Evolutionary conservation across 2,113 vertebrate species (phyloP).

Genomic region (Melanostigma gelatinosum): DNA sequence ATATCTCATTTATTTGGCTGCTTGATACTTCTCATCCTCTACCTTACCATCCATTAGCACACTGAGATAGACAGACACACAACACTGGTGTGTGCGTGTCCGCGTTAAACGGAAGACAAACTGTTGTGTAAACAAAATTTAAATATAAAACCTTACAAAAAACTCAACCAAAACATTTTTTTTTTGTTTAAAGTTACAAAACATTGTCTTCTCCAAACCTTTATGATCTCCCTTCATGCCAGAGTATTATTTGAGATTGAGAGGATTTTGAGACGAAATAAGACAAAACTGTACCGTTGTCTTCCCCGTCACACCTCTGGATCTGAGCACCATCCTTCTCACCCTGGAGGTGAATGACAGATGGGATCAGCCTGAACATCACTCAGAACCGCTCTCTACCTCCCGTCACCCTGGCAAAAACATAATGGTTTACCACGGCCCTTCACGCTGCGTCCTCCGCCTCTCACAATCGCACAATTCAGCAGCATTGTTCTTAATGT

Average conservation of each 20-base stretch:
- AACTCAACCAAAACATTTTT: not conserved
- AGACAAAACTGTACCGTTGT: slow-evolving; percentile 29
- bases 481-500: slow-evolving; percentile 37
- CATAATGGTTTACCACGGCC: slow-evolving; percentile 53
- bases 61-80: slow-evolving; percentile 2
- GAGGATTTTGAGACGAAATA: slow-evolving; percentile 17
- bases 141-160: not conserved
- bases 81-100: not conserved
- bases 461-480: slow-evolving; percentile 28
- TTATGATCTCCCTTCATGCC: not conserved
- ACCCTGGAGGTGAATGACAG: slow-evolving; percentile 70
- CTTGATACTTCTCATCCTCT: slow-evolving; percentile 24
- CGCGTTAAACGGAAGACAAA: not conserved
- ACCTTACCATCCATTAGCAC: slow-evolving; percentile 8
- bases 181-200: slow-evolving; percentile 9
- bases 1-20: slow-evolving; percentile 36
- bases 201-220: not conserved
- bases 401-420: slow-evolving; percentile 54
- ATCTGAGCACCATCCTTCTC: slow-evolving; percentile 43
- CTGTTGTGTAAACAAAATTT: not conserved
- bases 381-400: slow-evolving; percentile 48
- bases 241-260: not conserved
- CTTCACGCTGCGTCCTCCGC: slow-evolving; percentile 17
- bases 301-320: slow-evolving; percentile 42
- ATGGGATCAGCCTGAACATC: slow-evolving; percentile 68